phyloP scores from a whole-genome alignment of 2,797 vertebrate species.

The Crenichthys baileyi region DNA sequence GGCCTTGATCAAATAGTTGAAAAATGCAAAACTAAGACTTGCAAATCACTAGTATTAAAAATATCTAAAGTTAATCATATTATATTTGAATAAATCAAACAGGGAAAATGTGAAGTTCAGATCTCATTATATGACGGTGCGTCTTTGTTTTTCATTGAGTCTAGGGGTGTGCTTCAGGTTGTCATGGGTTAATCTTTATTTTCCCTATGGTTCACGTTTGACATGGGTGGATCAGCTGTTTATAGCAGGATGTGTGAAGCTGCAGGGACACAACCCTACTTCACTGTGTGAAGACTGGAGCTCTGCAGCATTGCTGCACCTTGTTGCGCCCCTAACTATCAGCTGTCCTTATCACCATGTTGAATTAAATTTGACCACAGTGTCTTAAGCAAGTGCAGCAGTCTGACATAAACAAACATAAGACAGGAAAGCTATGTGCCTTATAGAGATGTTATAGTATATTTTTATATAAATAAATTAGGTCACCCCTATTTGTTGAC shows the following conservation, averaged over 20 bases:
- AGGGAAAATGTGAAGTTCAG: too few species aligned
- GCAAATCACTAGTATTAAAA: background rate
- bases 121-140: background rate
- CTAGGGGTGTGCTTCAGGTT: background rate
- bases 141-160: background rate
- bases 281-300: background rate
- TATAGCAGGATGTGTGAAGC: background rate
- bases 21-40: background rate
- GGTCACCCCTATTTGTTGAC: background rate
- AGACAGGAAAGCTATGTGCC: background rate
- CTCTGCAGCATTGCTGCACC: background rate
- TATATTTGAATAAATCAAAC: too few species aligned
- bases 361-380: background rate
- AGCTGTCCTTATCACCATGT: background rate
- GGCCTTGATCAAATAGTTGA: background rate
- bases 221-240: background rate
- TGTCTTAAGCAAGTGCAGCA: background rate
- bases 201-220: background rate
- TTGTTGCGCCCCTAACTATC: background rate
- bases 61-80: background rate
- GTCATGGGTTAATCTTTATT: too few species aligned
- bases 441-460: background rate
- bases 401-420: constrained; percentile 1
- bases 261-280: background rate
- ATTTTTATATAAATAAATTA: background rate